These are phyloP conservation scores for Heliornis fulica DNA, from an alignment of 2,113 vertebrate genomes.

Conservation along the genomic window DNA sequence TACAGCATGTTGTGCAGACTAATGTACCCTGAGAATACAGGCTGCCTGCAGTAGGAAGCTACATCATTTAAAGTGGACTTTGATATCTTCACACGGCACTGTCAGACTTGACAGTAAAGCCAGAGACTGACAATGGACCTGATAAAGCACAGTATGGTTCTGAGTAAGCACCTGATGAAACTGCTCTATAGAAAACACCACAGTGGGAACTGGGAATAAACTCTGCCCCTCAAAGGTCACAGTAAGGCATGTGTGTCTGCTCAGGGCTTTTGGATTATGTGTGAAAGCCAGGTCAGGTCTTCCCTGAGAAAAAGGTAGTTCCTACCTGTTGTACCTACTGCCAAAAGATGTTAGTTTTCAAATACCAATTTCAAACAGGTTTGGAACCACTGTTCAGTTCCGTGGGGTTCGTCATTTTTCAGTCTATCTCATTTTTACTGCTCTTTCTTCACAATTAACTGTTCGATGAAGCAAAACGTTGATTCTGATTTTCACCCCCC, in stretches of 20 bases:
- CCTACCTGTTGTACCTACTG: neutral
- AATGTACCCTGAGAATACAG: neutral
- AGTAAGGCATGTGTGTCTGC: neutral
- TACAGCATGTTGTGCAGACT: neutral
- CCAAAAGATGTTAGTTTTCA: neutral
- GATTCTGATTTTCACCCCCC: neutral
- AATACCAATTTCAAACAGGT: neutral
- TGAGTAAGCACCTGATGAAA: constrained; percentile 1
- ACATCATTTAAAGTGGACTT: neutral
- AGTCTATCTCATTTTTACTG: neutral
- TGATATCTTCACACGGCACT: neutral
- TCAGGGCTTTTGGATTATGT: neutral
- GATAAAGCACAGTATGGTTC: neutral
- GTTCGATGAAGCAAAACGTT: constrained; percentile 17
- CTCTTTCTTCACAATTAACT: neutral
- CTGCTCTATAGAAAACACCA: neutral
- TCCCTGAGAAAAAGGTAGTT: neutral
- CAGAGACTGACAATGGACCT: neutral
- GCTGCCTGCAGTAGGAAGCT: neutral
- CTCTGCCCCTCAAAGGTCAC: constrained; percentile 4
- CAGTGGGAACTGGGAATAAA: neutral
- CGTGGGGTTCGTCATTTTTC: neutral
- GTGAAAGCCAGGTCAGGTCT: neutral
- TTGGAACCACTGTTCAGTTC: neutral
- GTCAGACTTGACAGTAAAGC: neutral